Base-by-base conservation (phyloP, 2,888 invertebrate genomes). In the Epinotia nisella region DNA sequence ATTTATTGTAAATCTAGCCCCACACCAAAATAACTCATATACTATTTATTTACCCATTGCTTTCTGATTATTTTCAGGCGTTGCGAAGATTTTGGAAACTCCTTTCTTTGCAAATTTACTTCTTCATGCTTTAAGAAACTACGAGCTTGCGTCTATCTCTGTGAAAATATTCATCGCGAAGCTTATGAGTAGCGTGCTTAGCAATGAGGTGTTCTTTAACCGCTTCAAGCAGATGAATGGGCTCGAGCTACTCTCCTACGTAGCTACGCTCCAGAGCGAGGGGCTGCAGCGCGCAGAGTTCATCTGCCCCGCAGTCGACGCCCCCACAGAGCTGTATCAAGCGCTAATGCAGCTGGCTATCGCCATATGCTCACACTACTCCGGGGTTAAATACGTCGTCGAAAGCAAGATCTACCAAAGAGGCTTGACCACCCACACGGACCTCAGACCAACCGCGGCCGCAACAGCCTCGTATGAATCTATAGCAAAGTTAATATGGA, bases 121-220 rank as follows among this genome's bases (percentile, higher is more conserved):
- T 62, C 77, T 82, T 35, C 71, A 80, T 64, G 77, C 80, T 0
- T 70, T 83, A 19, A 76, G 77, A 19, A 80, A 81, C 58, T 74
- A 79, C 9, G 78, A 76, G 17, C 75, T 76, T 56, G 77, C 78
- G n/a, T 75, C 80, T 7, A 78, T 71, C 0, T 74, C 81, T 5
- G 81, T 82, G 9, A 82, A 81, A 76, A 76, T 80, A 11, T 83
- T 87, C 62, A 62, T 83, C 2, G 70, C 83, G 19, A 77, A 84
- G 75, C 69, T 86, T 1, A 56, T 80, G 5, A 79, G 81, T 1
- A 65, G 81, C 11, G 77, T 84, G 10, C 80, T 82, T 24, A 79
- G 79, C 68, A 85, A 84, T 75, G 86, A 86, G 65, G 76, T 86
- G 3, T 84, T 84, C 64, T 86, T 83, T 70, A 81, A 76, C 70